Evolutionary conservation across 2,113 vertebrate genomes (phyloP).

Genomic region (Hippocampus abdominalis): DNA sequence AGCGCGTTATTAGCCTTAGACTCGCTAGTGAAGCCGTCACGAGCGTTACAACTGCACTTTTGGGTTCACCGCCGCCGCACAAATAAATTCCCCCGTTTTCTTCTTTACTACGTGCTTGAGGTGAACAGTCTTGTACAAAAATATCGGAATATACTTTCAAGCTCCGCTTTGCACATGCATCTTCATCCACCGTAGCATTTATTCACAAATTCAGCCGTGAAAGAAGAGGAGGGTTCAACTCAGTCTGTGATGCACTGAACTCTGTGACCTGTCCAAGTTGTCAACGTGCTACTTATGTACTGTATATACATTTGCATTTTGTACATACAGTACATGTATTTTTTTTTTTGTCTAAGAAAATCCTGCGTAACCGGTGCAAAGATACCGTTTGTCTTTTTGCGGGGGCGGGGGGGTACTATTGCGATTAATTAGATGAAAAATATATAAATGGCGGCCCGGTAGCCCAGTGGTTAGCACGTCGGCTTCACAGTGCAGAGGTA

Average conservation of each 20-base stretch:
- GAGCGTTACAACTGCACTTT: conserved; percentile 25
- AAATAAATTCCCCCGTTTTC: neutral
- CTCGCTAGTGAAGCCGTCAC: conserved; percentile 24
- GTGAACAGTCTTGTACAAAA: conserved; percentile 6
- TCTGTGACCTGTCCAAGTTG: neutral
- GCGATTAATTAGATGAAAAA: too few species aligned
- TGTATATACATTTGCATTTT: neutral
- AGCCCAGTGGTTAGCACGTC: too few species aligned
- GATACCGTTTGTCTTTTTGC: neutral
- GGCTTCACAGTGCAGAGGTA: too few species aligned
- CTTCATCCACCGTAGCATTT: conserved; percentile 46
- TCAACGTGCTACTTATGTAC: neutral
- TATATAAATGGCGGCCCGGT: too few species aligned
- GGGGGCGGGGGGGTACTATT: too few species aligned
- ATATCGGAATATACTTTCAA: neutral
- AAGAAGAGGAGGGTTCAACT: too few species aligned
- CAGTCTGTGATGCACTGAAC: too few species aligned
- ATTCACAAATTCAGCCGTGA: conserved; percentile 33
- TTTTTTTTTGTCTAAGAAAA: neutral
- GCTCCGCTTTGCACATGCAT: conserved; percentile 54
- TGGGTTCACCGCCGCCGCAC: conserved; percentile 1
- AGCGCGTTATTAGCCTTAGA: conserved; percentile 20
- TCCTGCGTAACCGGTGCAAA: neutral
- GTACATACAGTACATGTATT: neutral
- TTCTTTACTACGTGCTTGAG: conserved; percentile 14